Evolutionary conservation across 1,140 invertebrate genomes (phyloP).

Genomic region (Lepidurus packardi): DNA sequence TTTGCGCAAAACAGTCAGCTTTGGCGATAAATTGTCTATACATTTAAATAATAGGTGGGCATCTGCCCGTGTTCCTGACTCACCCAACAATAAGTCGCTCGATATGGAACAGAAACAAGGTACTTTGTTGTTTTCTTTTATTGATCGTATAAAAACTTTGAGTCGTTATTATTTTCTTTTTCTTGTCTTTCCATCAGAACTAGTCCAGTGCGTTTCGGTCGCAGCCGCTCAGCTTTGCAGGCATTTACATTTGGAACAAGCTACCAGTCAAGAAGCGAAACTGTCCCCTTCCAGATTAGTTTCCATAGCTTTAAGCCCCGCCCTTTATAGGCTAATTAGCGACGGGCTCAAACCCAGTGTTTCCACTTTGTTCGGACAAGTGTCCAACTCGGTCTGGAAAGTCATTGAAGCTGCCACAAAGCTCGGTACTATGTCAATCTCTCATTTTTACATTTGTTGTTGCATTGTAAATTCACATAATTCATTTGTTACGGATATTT

Average conservation of each 20-base stretch:
- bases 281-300: constrained; percentile 28
- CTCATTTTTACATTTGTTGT: constrained; percentile 9
- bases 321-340: constrained; percentile 73
- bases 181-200: constrained; percentile 24
- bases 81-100: background rate
- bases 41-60: constrained; percentile 24
- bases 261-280: constrained; percentile 33
- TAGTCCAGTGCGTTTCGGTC: constrained; percentile 31
- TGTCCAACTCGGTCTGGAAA: constrained; percentile 83
- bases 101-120: constrained; percentile 23
- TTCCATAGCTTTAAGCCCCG: constrained; percentile 61
- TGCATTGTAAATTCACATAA: constrained; percentile 27
- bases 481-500: constrained; percentile 25
- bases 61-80: constrained; percentile 24
- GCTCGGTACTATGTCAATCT: constrained; percentile 48
- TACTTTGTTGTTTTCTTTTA: background rate
- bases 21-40: constrained; percentile 29
- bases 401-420: constrained; percentile 79
- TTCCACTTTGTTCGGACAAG: constrained; percentile 76
- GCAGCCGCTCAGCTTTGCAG: constrained; percentile 29
- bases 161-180: constrained; percentile 7
- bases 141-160: background rate
- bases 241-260: constrained; percentile 25
- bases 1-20: constrained; percentile 34
- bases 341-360: constrained; percentile 74